Evolutionary conservation across 2,888 invertebrate genomes (phyloP), one percentile per base, ranked within the genome.

Genomic region (Agapostemon virescens): DNA sequence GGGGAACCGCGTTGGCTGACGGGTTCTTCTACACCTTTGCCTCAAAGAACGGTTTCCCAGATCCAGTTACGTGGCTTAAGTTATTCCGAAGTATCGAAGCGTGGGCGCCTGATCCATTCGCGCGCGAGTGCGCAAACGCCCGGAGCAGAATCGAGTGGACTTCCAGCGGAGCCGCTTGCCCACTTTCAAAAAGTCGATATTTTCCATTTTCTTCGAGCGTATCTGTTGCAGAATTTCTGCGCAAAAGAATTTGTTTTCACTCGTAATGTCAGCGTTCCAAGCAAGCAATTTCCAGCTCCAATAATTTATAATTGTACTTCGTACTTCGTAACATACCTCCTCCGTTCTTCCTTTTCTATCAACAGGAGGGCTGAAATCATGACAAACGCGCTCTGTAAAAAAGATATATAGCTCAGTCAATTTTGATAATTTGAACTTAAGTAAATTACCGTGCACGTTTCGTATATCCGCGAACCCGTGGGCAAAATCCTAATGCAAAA

Each of bases 61-160:
- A 82, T 81, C 82, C 81, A 81, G 81, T 82, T 82, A 81, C 82
- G 70, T 23, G 71, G 74, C 71, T 77, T 77, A 74, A 82, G 74
- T 81, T 77, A 81, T 77, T 81, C 73, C 73, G 77, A 74, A 69
- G 81, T 74, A 74, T 76, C 63, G 74, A 77, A 77, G 76, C 77
- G 77, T 82, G 71, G 77, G 69, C 45, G 79, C 15, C 52, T 64
- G 67, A 72, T 69, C 67, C 67, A 36, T 36, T n/a, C 30, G 26
- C 61, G 17, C 45, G 45, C 20, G 20, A 45, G 45, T 7, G 20
- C 69, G 42, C 61, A 63, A 30, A 38, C 61, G 30, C 52, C 13
- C 52, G 52, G 15, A 15, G 52, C 52, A 20, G 45, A 20, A 45
- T 45, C 45, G 20, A 45, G 7, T 20, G 20, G 20, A 20, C 20